Conservation (phyloP, 2,888 invertebrate species). For the Cheilosia grossa region DNA sequence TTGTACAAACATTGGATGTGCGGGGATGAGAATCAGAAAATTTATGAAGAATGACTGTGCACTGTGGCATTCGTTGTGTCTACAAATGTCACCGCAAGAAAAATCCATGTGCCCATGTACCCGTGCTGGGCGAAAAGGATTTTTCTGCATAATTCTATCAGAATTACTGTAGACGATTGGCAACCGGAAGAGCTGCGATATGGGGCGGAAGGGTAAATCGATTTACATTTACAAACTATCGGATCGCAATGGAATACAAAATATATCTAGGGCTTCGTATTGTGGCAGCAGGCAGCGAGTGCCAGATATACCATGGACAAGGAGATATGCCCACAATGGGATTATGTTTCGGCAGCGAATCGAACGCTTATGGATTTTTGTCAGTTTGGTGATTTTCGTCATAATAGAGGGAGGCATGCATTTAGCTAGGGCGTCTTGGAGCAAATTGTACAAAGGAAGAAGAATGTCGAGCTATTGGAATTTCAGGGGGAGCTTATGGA, state of each 20-base stretch:
- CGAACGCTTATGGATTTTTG: slow-evolving; percentile 57
- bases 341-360: slow-evolving; percentile 66
- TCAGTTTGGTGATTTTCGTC: slow-evolving; percentile 10
- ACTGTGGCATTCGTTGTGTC: slow-evolving; percentile 72
- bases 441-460: background rate
- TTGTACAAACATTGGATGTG: slow-evolving; percentile 42
- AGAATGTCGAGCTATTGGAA: background rate
- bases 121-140: slow-evolving; percentile 39
- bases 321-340: slow-evolving; percentile 62
- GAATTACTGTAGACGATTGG: slow-evolving; percentile 61
- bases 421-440: background rate
- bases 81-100: slow-evolving; percentile 74
- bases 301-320: slow-evolving; percentile 49
- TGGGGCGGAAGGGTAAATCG: slow-evolving; percentile 36
- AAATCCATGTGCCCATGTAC: slow-evolving; percentile 51
- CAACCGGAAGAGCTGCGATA: background rate
- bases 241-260: slow-evolving; percentile 68
- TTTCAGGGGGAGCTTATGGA: too few species aligned
- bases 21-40: slow-evolving; percentile 40
- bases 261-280: slow-evolving; percentile 15
- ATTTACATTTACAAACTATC: slow-evolving; percentile 74
- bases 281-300: slow-evolving; percentile 28
- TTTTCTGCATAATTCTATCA: slow-evolving; percentile 70
- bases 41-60: slow-evolving; percentile 71
- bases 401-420: background rate